Evolutionary conservation across 2,888 invertebrate species (phyloP), one percentile per base, ranked within the genome.

Genomic region (Polia nebulosa): DNA sequence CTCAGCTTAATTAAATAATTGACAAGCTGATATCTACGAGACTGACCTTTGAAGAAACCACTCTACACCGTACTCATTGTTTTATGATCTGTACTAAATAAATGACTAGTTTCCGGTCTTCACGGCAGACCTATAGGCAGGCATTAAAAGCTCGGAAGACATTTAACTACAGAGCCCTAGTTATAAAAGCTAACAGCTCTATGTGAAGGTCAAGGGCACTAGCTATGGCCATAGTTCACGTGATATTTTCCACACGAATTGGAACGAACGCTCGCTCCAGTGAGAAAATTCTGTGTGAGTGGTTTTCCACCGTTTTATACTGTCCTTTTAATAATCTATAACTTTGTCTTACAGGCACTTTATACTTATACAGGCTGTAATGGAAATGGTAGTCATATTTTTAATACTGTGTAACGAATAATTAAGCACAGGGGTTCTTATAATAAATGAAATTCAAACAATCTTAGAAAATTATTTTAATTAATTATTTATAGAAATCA

Each of bases 171-270:
- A 36, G 3, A 15, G 29, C 34, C 34, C 6, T 34, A 45, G 25
- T 25, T 61, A 34, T 64, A 53, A 20, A 49, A 20, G 27, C 22
- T 20, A 20, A 27, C 20, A 49, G 20, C 34, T 55, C 36, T 20
- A 9, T 41, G 13, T 27, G 29, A 49, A 67, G 20, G 49, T 20
- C 76, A 71, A 67, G 76, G 55, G 13, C 49, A 51, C 22, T 8
- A 15, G 29, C 39, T 41, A 41, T 3, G 39, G 3, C 39, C n/a
- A 17, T 36, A 41, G 22, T 66, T 67, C 13, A 4, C 67, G 67
- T 75, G 41, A 44, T 56, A 71, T 44, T 75, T 64, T 71, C 55
- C 34, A 56, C 55, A 20, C 15, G 49, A 67, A 36, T 49, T 20
- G 41, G 17, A 41, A 34, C 39, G 29, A n/a, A n/a, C 17, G 67